These are phyloP conservation scores for Limnephilus lunatus DNA, from an alignment of 2,888 invertebrate genomes.

Conservation along the genomic window DNA sequence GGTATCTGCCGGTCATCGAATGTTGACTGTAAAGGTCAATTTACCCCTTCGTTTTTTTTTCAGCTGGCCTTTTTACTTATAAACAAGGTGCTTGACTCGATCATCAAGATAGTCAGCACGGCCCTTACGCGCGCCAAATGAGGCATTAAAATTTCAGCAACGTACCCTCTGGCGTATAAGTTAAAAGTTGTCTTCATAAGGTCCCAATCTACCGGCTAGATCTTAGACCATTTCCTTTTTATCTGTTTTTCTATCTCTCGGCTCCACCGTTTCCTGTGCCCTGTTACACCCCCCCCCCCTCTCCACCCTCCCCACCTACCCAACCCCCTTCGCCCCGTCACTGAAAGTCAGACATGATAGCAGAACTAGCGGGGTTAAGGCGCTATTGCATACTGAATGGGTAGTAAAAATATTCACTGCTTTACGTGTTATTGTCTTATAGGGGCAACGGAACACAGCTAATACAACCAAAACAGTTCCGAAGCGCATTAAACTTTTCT, in stretches of 20 bases:
- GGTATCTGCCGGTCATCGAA: background rate
- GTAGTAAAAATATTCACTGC: constrained; percentile 45
- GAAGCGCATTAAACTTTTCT: constrained; percentile 35
- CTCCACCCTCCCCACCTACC: background rate
- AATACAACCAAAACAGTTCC: constrained; percentile 30
- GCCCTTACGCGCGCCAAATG: constrained; percentile 61
- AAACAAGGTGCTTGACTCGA: constrained; percentile 43
- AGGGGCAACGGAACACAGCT: constrained; percentile 26
- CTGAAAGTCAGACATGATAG: constrained; percentile 45
- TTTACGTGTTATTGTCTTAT: constrained; percentile 47
- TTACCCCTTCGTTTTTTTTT: background rate
- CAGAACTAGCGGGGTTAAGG: constrained; percentile 47
- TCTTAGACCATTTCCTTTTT: constrained; percentile 64
- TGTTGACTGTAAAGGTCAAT: background rate
- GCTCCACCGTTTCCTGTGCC: constrained; percentile 52
- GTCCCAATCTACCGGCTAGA: constrained; percentile 60
- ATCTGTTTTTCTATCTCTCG: constrained; percentile 64
- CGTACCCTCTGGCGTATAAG: constrained; percentile 59
- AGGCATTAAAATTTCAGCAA: constrained; percentile 65
- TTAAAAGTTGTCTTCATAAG: constrained; percentile 64
- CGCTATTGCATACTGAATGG: constrained; percentile 57
- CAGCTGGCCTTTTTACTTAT: constrained; percentile 32
- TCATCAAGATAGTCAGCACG: constrained; percentile 45
- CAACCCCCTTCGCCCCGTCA: background rate
- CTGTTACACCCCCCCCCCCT: constrained; percentile 12